Percentiles rank a stretch among this genome's conserved stretches.
Conservation (phyloP, 2,797 vertebrate genomes). For the Australoheros facetus region DNA sequence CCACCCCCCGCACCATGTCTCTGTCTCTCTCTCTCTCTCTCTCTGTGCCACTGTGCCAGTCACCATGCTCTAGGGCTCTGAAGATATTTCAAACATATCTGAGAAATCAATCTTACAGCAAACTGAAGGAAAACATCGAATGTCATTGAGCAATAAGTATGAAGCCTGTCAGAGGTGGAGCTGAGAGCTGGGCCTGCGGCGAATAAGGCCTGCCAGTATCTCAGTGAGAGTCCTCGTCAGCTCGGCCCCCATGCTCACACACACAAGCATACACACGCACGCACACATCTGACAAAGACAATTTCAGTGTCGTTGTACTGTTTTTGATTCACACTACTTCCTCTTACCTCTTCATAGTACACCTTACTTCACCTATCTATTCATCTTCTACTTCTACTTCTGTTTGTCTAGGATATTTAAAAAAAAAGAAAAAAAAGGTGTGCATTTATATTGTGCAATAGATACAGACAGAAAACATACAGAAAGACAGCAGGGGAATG, state of each 20-base stretch:
- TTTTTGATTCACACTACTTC: conserved; percentile 27
- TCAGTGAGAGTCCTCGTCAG: conserved; percentile 87
- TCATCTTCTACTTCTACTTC: no score
- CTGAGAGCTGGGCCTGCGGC: conserved; percentile 90
- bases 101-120: conserved; percentile 95
- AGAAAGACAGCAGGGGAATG: not conserved
- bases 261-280: conserved; percentile 35
- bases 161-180: conserved; percentile 88
- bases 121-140: conserved; percentile 96
- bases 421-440: not conserved
- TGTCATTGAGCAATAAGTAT: conserved; percentile 98
- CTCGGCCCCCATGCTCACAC: conserved; percentile 75
- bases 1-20: conserved; percentile 25
- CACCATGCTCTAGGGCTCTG: conserved; percentile 87
- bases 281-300: conserved; percentile 15
- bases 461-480: not conserved
- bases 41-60: conserved; percentile 70
- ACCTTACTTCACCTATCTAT: not conserved
- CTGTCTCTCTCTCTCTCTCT: conserved; percentile 41
- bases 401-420: not conserved
- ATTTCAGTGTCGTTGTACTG: conserved; percentile 24
- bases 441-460: not conserved
- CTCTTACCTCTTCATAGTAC: not conserved
- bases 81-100: conserved; percentile 94
- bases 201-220: conserved; percentile 84